Percentiles rank a stretch among this genome's conserved stretches.
These are phyloP conservation scores for Plodia interpunctella DNA, from an alignment of 1,140 invertebrate genomes.

Conservation along the genomic window DNA sequence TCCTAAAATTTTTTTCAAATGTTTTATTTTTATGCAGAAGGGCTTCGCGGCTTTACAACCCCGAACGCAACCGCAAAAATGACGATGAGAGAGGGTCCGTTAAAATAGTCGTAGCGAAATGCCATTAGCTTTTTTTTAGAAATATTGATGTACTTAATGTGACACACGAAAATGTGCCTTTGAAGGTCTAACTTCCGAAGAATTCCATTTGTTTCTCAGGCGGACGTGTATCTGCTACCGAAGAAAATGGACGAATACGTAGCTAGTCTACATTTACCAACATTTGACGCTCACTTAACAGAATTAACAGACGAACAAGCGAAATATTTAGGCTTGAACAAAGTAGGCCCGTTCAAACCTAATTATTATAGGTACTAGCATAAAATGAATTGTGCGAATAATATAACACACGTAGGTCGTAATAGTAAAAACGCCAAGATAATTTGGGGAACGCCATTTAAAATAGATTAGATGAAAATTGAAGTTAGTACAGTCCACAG, in stretches of 20 bases:
- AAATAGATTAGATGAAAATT: too few relatives aligned
- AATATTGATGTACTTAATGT: too few relatives aligned
- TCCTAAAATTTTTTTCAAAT: too few relatives aligned
- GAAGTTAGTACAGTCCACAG: too few relatives aligned
- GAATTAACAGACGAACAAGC: conserved; percentile 98
- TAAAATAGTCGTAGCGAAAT: too few relatives aligned
- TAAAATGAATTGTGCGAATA: conserved; percentile 10
- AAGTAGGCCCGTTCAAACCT: conserved; percentile 98
- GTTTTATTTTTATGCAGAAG: too few relatives aligned
- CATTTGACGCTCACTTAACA: conserved; percentile 97
- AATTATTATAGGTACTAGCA: conserved; percentile 94
- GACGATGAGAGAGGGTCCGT: too few relatives aligned
- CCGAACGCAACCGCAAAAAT: too few relatives aligned
- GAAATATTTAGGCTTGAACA: conserved; percentile 97
- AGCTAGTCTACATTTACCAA: conserved; percentile 95
- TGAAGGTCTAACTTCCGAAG: too few relatives aligned
- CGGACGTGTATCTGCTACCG: conserved; percentile 97
- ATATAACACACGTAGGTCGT: conserved; percentile 2
- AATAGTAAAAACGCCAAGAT: neutral
- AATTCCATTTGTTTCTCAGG: conserved; percentile 62
- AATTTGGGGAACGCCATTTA: neutral
- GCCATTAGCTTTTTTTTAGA: too few relatives aligned
- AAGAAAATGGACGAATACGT: conserved; percentile 99
- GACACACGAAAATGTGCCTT: too few relatives aligned
- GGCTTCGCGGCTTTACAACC: too few relatives aligned